Evolutionary conservation across 64 coral and sea anemone genomes (phyloP).

Genomic region (Actinia equina): DNA sequence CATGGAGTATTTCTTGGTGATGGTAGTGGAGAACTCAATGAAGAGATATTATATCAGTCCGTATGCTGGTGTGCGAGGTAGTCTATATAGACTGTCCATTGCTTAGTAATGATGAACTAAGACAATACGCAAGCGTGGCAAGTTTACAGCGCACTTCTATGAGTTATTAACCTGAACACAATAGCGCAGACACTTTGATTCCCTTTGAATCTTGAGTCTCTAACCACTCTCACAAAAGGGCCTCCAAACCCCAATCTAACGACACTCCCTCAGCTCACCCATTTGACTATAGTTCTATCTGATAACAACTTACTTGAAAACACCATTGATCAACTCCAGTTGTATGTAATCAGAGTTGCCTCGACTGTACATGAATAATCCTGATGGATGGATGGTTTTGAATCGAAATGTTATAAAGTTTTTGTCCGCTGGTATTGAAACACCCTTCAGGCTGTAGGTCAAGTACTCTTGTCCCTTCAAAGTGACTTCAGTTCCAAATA

Average conservation of each 20-base stretch:
- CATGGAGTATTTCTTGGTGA: not conserved
- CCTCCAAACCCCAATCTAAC: not conserved
- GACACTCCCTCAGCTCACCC: not conserved
- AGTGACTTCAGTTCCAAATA: not conserved
- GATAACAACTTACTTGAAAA: slow-evolving; percentile 10
- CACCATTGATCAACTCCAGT: slow-evolving; percentile 23
- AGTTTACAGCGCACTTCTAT: not conserved
- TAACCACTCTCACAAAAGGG: not conserved
- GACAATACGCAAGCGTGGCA: not conserved
- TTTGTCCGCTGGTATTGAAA: not conserved
- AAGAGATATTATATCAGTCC: not conserved
- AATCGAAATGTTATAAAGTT: slow-evolving; percentile 27
- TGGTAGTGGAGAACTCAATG: too few species aligned
- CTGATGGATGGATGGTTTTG: slow-evolving; percentile 51
- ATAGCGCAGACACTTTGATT: not conserved
- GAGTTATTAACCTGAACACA: not conserved
- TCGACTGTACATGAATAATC: slow-evolving; percentile 32
- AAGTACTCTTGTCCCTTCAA: slow-evolving; percentile 1
- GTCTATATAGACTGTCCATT: not conserved
- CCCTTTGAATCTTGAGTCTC: not conserved
- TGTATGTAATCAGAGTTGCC: slow-evolving; percentile 24
- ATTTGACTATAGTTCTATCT: not conserved
- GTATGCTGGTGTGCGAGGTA: not conserved
- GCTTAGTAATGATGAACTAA: not conserved
- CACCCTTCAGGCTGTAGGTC: not conserved